phyloP scores from a whole-genome alignment of 2,888 invertebrate species.

The Blera fallax region DNA sequence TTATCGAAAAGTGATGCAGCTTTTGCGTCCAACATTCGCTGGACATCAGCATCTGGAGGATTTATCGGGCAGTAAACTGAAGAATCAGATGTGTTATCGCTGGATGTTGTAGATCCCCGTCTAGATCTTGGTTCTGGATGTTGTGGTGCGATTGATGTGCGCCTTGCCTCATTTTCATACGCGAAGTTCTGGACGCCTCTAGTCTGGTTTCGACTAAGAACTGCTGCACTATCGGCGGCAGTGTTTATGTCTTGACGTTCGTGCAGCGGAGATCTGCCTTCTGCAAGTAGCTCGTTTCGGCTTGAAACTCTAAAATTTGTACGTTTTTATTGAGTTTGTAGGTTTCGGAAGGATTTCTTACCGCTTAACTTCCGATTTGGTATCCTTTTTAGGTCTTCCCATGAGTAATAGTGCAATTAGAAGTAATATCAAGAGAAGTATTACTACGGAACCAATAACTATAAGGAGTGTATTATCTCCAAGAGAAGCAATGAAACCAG shows the following conservation, averaged over 20 bases:
- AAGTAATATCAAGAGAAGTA: constrained; percentile 78
- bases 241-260: constrained; percentile 74
- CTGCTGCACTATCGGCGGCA: constrained; percentile 73
- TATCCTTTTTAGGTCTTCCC: constrained; percentile 77
- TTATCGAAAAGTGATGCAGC: constrained; percentile 79
- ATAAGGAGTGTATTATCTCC: constrained; percentile 79
- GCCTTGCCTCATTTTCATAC: constrained; percentile 77
- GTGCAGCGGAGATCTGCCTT: constrained; percentile 77
- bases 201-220: constrained; percentile 73
- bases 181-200: constrained; percentile 79
- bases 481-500: constrained; percentile 78
- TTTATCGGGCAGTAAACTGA: constrained; percentile 81
- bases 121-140: constrained; percentile 74
- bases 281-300: constrained; percentile 78
- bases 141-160: constrained; percentile 73
- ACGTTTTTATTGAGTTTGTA: background rate
- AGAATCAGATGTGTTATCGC: constrained; percentile 81
- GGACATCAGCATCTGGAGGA: constrained; percentile 79
- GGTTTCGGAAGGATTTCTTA: constrained; percentile 53
- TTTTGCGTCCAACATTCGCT: constrained; percentile 80
- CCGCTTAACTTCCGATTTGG: constrained; percentile 77
- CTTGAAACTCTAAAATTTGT: constrained; percentile 76
- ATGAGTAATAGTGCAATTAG: constrained; percentile 79
- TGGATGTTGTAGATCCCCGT: constrained; percentile 78
- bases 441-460: constrained; percentile 78